Evolutionary conservation across 2,113 vertebrate genomes (phyloP).

Genomic region (Hippopotamus amphibius): DNA sequence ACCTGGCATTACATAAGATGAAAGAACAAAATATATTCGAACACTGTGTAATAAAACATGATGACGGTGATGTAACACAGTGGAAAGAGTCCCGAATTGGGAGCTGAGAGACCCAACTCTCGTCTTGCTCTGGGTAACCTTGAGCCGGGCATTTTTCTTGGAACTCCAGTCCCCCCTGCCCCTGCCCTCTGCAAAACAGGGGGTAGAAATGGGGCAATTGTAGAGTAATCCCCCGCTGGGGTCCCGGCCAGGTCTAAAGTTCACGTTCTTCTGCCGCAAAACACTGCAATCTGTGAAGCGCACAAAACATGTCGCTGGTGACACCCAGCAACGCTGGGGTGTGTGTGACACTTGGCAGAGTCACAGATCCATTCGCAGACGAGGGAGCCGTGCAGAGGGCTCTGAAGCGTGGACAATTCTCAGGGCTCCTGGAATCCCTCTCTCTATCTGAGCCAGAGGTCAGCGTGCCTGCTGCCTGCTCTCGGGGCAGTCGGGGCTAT

Average conservation of each 20-base stretch:
- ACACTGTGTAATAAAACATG: neutral
- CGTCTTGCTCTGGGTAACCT: neutral
- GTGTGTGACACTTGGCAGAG: slow-evolving; percentile 45
- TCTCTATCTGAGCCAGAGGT: slow-evolving; percentile 37
- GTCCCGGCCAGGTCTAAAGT: neutral
- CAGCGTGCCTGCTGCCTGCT: neutral
- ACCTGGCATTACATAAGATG: neutral
- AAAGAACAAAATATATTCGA: neutral
- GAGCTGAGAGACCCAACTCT: neutral
- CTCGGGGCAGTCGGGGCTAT: neutral
- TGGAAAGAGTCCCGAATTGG: neutral
- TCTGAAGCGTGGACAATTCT: neutral
- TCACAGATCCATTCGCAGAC: neutral
- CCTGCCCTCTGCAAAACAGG: neutral
- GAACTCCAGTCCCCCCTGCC: neutral
- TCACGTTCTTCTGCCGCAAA: neutral
- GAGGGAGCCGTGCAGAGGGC: neutral
- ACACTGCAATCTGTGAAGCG: neutral
- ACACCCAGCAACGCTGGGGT: neutral
- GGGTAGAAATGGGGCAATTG: neutral
- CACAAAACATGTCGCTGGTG: neutral
- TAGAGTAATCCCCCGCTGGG: neutral
- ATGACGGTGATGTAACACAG: neutral
- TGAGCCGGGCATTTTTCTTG: neutral
- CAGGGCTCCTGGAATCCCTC: slow-evolving; percentile 34